phyloP scores from a whole-genome alignment of 2,113 vertebrate genomes.

The Ascaphus truei region DNA sequence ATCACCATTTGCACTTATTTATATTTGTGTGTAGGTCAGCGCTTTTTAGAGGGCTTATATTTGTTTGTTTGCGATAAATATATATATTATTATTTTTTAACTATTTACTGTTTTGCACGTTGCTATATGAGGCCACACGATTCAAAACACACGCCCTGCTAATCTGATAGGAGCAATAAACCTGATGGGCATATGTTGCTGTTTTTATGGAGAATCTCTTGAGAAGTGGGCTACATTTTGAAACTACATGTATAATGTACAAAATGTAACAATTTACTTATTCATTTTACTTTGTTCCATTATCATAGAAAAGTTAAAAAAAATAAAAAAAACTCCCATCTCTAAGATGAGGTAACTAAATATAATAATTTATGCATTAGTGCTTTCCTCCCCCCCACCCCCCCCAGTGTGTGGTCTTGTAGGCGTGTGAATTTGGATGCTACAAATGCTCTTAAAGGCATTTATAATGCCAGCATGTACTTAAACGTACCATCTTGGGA shows the following conservation, averaged over 20 bases:
- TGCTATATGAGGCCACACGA: too few relatives aligned
- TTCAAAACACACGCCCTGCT: too few relatives aligned
- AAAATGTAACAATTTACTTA: neutral
- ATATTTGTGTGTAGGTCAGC: too few relatives aligned
- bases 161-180: too few relatives aligned
- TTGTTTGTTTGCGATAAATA: too few relatives aligned
- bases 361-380: neutral
- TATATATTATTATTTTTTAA: too few relatives aligned
- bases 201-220: neutral
- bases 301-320: neutral
- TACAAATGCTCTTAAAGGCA: constrained; percentile 1
- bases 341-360: neutral
- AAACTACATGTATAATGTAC: neutral
- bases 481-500: neutral
- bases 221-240: neutral
- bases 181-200: too few relatives aligned
- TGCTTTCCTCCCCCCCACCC: neutral
- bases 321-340: neutral
- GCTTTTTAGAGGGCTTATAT: too few relatives aligned
- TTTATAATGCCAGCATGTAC: neutral
- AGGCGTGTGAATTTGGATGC: neutral
- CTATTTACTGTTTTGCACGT: too few relatives aligned
- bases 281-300: neutral
- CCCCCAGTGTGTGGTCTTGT: neutral
- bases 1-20: too few relatives aligned